Base-by-base conservation (phyloP, 2,113 vertebrate genomes). In the Austrofundulus limnaeus region DNA sequence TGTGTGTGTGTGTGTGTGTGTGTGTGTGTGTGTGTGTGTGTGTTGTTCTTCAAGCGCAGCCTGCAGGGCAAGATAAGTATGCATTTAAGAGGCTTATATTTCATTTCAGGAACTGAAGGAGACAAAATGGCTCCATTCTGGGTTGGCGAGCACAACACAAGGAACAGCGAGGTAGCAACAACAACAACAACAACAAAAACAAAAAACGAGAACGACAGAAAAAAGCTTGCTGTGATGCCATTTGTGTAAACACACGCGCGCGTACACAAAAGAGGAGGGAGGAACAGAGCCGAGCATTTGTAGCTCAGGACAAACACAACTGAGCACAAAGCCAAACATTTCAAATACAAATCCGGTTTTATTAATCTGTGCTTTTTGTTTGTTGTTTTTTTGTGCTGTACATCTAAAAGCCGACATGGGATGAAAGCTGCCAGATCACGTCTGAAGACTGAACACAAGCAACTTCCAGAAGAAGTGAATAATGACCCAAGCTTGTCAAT, bases 31-130 rank as follows among this genome's bases (percentile, higher is more conserved):
- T 53, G 66, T 60, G 57, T 53, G 45, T 42, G 66, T 68, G 57
- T 85, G n/a, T 84, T 77, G 68, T 85, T 87, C 83, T 80, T 90
- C 72, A 88, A 86, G 81, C 76, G 20, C 80, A 68, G 86, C 86
- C 89, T 86, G 85, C 75, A 72, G 72, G 79, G 83, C 78, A 82
- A 87, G 85, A 90, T 87, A 90, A 88, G 87, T 90, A 74, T 85
- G 77, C 70, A 85, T 87, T 86, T 87, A 89, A 91, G 87, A 88
- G 86, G 88, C 86, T 90, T 88, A 86, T 80, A 90, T 88, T 87
- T 88, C 81, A 85, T 88, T 88, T 88, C 72, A 88, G 80, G 83
- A 86, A 84, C 76, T 77, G 77, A 84, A 81, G 70, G 82, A 88
- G 82, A 82, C 83, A 90, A 90, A 88, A 90, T 87, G 86, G 86